phyloP scores from a whole-genome alignment of 1,140 invertebrate species.

The Reticulitermes speratus region DNA sequence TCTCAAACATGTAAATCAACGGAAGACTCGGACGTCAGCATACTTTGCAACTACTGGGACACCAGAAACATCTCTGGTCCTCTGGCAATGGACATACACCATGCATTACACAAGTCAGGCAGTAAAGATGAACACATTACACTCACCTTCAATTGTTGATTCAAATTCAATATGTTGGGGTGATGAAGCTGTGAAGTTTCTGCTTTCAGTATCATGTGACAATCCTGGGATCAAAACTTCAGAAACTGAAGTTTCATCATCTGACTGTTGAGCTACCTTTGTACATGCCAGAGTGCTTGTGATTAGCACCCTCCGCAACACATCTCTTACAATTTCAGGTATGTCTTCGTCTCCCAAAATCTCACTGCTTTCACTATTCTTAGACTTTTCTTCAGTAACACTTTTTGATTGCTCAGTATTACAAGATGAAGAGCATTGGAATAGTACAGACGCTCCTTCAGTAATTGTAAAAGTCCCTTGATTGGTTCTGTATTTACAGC shows the following conservation, averaged over 20 bases:
- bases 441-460: neutral
- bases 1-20: too few relatives aligned
- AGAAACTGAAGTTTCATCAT: neutral
- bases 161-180: neutral
- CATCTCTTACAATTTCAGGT: neutral
- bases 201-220: neutral
- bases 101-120: too few relatives aligned
- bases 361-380: neutral
- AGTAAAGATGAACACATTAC: neutral
- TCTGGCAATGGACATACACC: too few relatives aligned
- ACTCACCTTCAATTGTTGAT: conserved; percentile 23
- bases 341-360: neutral
- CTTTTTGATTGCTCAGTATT: neutral
- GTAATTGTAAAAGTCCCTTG: neutral
- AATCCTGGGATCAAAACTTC: neutral
- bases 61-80: too few relatives aligned
- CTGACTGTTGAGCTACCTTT: neutral
- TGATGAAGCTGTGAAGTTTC: neutral
- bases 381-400: neutral
- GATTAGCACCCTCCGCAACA: conserved; percentile 18
- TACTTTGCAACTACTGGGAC: too few relatives aligned
- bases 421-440: neutral
- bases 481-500: neutral
- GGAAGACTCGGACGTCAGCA: too few relatives aligned
- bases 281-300: conserved; percentile 6